These are phyloP conservation scores for Phymastichus coffea DNA, from an alignment of 1,140 invertebrate genomes.

Conservation along the genomic window DNA sequence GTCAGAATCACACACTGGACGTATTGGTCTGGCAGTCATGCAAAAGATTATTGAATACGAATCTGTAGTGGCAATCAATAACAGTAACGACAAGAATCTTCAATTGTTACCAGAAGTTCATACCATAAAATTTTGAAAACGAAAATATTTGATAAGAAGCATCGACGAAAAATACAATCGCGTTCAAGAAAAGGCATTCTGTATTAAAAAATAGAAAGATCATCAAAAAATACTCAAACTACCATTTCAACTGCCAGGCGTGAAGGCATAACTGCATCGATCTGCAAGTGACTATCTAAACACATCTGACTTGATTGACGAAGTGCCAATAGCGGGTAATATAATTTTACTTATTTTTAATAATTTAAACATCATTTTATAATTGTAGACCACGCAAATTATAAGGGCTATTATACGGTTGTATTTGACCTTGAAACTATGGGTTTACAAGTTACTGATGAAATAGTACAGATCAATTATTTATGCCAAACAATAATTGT, in stretches of 20 bases:
- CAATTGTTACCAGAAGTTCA: constrained; percentile 13
- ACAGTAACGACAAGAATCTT: constrained; percentile 1
- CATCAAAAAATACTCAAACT: constrained; percentile 1
- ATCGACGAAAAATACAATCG: background rate
- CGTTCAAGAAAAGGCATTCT: constrained; percentile 11
- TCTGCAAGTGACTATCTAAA: constrained; percentile 6
- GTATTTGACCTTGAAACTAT: constrained; percentile 24
- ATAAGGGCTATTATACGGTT: constrained; percentile 6
- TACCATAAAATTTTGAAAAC: constrained; percentile 15
- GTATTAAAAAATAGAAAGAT: constrained; percentile 22
- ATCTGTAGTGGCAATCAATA: constrained; percentile 17
- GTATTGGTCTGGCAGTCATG: constrained; percentile 25
- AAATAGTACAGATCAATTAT: constrained; percentile 21
- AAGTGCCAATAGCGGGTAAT: constrained; percentile 9
- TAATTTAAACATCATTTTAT: constrained; percentile 2
- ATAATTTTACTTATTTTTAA: background rate
- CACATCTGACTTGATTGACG: constrained; percentile 13
- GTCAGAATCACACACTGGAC: constrained; percentile 20
- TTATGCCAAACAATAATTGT: background rate
- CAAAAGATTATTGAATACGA: constrained; percentile 27
- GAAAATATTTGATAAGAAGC: no score
- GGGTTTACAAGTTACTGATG: constrained; percentile 1
- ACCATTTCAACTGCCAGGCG: background rate
- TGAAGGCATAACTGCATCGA: constrained; percentile 26
- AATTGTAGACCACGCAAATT: background rate